A percentile compares a stretch with the other conserved stretches of the same genome.
Evolutionary conservation across 2,113 vertebrate species (phyloP).

Genomic region (Podilymbus podiceps): DNA sequence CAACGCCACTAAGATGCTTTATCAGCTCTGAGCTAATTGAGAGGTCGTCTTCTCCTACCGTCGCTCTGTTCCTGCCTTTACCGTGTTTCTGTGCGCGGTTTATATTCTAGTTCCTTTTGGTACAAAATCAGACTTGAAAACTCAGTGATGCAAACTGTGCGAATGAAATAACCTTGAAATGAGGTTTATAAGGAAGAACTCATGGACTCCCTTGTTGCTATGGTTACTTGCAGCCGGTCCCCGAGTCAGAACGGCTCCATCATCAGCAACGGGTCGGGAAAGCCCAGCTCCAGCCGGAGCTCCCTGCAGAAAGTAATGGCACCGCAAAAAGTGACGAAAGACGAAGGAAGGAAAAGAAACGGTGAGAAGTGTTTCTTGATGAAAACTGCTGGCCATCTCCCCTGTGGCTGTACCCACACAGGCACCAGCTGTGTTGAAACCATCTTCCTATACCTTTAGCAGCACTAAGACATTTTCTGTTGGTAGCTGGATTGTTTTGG

Average conservation of each 20-base stretch:
- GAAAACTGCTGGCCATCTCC: neutral
- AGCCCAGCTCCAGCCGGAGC: conserved; percentile 83
- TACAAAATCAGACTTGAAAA: conserved; percentile 31
- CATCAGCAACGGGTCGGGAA: conserved; percentile 94
- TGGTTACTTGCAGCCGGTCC: conserved; percentile 95
- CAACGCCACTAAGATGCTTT: neutral
- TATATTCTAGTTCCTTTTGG: neutral
- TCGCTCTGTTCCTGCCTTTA: neutral
- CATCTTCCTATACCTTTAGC: neutral
- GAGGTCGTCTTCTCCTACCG: neutral
- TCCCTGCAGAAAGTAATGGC: conserved; percentile 86
- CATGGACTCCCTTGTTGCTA: conserved; percentile 90
- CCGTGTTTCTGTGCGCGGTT: neutral
- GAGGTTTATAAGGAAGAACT: conserved; percentile 71
- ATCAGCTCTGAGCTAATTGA: neutral
- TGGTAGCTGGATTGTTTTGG: neutral
- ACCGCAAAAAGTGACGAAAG: conserved; percentile 89
- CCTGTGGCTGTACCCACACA: neutral
- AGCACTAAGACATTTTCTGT: neutral
- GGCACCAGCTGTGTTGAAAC: accelerated
- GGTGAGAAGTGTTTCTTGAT: conserved; percentile 78
- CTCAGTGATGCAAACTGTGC: conserved; percentile 36
- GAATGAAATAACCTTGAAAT: conserved; percentile 74
- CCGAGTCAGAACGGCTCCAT: conserved; percentile 94
- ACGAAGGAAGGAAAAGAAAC: conserved; percentile 85